These are phyloP conservation scores for Redunca redunca DNA, from an alignment of 2,113 vertebrate species.

Conservation along the genomic window DNA sequence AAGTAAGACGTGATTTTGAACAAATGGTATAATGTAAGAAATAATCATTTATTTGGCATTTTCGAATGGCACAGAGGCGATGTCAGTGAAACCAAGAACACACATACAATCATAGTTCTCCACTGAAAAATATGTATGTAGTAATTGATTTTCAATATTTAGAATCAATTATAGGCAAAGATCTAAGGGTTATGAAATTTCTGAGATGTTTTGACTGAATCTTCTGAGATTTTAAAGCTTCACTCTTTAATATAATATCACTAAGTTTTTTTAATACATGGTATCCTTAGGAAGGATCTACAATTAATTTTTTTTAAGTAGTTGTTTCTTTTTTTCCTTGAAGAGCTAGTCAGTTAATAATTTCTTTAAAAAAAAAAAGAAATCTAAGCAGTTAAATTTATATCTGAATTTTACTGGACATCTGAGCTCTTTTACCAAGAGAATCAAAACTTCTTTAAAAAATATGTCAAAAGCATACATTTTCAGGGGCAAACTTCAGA, in stretches of 20 bases:
- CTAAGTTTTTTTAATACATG: neutral
- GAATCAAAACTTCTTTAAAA: conserved; percentile 54
- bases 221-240: neutral
- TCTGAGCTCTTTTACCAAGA: conserved; percentile 23
- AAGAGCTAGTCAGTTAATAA: neutral
- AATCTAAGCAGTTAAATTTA: neutral
- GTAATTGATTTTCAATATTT: conserved; percentile 7
- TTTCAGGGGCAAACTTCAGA: conserved; percentile 33
- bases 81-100: neutral
- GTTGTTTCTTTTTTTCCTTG: neutral
- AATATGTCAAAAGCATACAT: conserved; percentile 54
- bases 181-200: neutral
- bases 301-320: neutral
- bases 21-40: neutral
- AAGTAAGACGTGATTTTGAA: neutral
- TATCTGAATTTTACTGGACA: conserved; percentile 30
- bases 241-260: neutral
- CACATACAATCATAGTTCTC: neutral
- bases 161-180: neutral
- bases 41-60: neutral
- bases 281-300: neutral
- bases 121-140: neutral
- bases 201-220: neutral
- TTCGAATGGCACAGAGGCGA: neutral
- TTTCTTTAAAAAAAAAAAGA: neutral